Percentiles rank a stretch among this genome's conserved stretches.
Conservation (phyloP, 2,797 vertebrate genomes). For the Chelidonichthys spinosus region DNA sequence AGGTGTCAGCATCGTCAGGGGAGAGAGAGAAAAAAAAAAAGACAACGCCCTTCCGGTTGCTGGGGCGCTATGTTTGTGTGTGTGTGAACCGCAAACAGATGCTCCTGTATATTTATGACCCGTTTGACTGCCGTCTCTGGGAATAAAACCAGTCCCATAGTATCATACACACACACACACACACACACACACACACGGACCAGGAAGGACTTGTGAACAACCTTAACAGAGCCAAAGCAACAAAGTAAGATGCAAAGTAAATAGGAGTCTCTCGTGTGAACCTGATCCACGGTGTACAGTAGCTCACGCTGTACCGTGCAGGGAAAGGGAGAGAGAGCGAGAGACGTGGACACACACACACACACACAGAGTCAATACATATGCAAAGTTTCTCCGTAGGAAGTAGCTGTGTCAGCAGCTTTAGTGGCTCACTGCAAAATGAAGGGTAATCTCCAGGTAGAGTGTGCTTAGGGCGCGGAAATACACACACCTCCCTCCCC, state of each 20-base stretch:
- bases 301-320: constrained; percentile 21
- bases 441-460: constrained; percentile 79
- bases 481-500: constrained; percentile 32
- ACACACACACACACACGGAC: constrained; percentile 26
- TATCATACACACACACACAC: constrained; percentile 29
- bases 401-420: constrained; percentile 80
- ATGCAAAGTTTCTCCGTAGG: constrained; percentile 75
- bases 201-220: constrained; percentile 58
- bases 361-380: constrained; percentile 64
- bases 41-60: constrained; percentile 72
- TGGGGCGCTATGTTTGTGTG: constrained; percentile 41
- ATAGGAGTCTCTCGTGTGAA: constrained; percentile 31
- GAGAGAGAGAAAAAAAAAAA: constrained; percentile 47
- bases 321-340: constrained; percentile 37
- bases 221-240: constrained; percentile 35
- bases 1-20: constrained; percentile 77
- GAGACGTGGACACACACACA: constrained; percentile 47
- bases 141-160: constrained; percentile 59
- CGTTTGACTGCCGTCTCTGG: constrained; percentile 71
- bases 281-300: constrained; percentile 30
- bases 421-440: constrained; percentile 69
- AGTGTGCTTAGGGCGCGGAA: constrained; percentile 68
- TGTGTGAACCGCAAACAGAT: constrained; percentile 70
- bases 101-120: constrained; percentile 83
- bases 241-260: constrained; percentile 43